Base-by-base conservation (phyloP, 2,888 invertebrate genomes). In the Linyphia triangularis region DNA sequence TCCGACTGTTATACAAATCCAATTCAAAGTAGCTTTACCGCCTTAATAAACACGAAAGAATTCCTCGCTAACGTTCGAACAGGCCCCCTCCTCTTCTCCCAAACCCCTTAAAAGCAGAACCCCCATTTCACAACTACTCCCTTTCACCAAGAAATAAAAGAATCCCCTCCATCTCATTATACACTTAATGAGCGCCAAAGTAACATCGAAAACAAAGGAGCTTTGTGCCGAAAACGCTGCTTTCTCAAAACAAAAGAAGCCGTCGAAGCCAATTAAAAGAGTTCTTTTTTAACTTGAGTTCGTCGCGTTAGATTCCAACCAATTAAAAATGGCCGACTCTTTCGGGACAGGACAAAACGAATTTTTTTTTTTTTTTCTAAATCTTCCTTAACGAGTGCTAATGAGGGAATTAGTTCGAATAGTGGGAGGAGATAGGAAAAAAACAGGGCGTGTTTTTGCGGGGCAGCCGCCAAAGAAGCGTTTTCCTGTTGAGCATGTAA, bases 401-500 rank as follows among this genome's bases (percentile, higher is more conserved):
- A 86, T 86, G 86, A 75, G 57, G 22, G 51, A 85, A 85, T 85
- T 85, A 85, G 24, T 40, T 61, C n/a, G n/a, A 51, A 37, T 75
- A 51, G 67, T 26, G 57, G 33, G 77, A 16, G 59, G 67, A n/a
- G 30, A 16, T 7, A 19, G 13, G 73, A 70, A 77, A 75, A 75
- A 85, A 77, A 69, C 33, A 73, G 73, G 75, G 81, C 67, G 73
- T 65, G 79, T 81, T 81, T 70, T 73, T 75, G 73, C 73, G 79
- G 86, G 84, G 26, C 67, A 16, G 43, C 30, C 73, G 73, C 72
- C 30, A 83, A 83, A 86, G 85, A 86, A 86, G 30, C 57, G 61
- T 86, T 86, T 81, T 86, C 86, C 86, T 86, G 86, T 86, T 86
- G 86, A 57, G 81, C 73, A 73, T 51, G 16, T 65, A 86, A 86